phyloP scores from a whole-genome alignment of 2,113 vertebrate genomes.

The Lycocorax pyrrhopterus region DNA sequence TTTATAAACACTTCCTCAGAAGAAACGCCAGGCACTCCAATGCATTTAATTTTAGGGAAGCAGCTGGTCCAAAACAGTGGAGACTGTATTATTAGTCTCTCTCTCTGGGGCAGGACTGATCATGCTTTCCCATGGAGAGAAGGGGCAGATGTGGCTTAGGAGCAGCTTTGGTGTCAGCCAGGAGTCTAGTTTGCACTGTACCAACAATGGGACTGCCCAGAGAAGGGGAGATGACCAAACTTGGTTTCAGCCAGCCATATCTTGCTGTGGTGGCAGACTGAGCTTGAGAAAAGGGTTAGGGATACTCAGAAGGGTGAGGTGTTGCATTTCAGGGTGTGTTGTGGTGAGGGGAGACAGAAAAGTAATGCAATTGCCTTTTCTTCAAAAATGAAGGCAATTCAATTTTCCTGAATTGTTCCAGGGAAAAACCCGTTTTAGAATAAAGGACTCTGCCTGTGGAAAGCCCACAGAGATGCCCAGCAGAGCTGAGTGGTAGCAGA shows the following conservation, averaged over 20 bases:
- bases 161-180: not conserved
- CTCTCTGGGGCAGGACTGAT: slow-evolving; percentile 22
- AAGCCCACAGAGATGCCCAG: not conserved
- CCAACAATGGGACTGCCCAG: not conserved
- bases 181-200: not conserved
- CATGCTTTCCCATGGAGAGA: not conserved
- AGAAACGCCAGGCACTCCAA: slow-evolving; percentile 37
- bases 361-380: not conserved
- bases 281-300: not conserved
- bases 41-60: slow-evolving; percentile 57
- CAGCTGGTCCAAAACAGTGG: slow-evolving; percentile 32
- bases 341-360: not conserved
- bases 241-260: not conserved
- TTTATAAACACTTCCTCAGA: slow-evolving; percentile 52
- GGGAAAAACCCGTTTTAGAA: not conserved
- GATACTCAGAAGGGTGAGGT: not conserved
- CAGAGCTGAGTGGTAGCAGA: not conserved
- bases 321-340: not conserved
- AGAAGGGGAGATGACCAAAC: not conserved
- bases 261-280: not conserved
- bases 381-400: not conserved
- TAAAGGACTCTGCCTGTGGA: not conserved
- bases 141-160: not conserved
- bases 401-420: not conserved
- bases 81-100: slow-evolving; percentile 40